Base-by-base conservation (phyloP, 2,888 invertebrate species). In the Ennomos fuscantarius region DNA sequence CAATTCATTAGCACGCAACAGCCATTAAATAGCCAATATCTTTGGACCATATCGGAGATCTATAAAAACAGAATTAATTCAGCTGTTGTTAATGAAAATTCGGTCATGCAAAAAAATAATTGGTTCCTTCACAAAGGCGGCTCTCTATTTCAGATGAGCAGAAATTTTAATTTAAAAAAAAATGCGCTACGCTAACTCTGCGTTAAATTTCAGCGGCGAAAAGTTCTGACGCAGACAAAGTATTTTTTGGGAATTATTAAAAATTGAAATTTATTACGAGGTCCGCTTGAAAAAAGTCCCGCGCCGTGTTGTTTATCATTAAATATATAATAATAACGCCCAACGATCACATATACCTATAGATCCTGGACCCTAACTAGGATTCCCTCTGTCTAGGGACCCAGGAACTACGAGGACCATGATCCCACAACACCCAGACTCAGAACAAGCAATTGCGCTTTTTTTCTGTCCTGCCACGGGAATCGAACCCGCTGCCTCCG, bases 71-170 rank as follows among this genome's bases (percentile, higher is more conserved):
- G 75, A 74, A 81, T 76, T 79, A 84, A 86, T 81, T 81, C 82
- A 74, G 71, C 81, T 81, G 87, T 82, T 15, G 33, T 41, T 51
- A 83, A 87, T 86, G 77, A 75, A 78, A 82, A 84, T 66, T 72
- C 86, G 75, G 74, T 77, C 86, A 84, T 86, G 84, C 84, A 87
- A 82, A 88, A 89, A 88, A 87, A 88, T 87, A 89, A 89, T 89
- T 89, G 88, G 82, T 81, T 82, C 80, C 57, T 72, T 65, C 72
- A 82, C 83, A 86, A 87, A 82, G 78, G 76, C 72, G 62, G 62
- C 57, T 60, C 76, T 80, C 76, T 84, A 81, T 82, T 82, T 80
- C 76, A 78, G 80, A 81, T 81, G 74, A 76, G 69, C 68, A 69
- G 78, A 76, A 79, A 72, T 79, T 81, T 78, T 54, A 44, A 58